Evolutionary conservation across 2,888 invertebrate species (phyloP), one percentile per base, ranked within the genome.

Genomic region (Morpho deidamia): DNA sequence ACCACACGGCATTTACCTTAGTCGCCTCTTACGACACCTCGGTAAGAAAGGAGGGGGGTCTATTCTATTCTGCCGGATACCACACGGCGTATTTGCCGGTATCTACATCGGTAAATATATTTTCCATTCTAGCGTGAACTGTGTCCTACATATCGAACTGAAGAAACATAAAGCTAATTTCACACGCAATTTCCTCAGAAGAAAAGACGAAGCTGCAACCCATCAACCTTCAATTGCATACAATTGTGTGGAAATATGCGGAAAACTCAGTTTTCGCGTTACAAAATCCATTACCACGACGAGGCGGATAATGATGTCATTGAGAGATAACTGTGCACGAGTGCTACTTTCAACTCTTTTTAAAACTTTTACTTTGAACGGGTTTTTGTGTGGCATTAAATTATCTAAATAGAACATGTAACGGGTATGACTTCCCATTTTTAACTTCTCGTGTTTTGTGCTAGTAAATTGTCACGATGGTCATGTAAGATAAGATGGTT

Each of bases 201-300:
- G 35, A 50, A 43, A 50, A 35, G 33, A 44, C 38, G 14, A 7
- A 8, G 44, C 43, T 44, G 52, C 48, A 44, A 12, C 44, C 44
- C 51, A 52, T 52, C 56, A 42, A 45, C 44, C 11, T 56, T 42
- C 51, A 56, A 56, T 56, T 56, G 56, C 56, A 56, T 52, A 49
- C 56, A 52, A 56, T 56, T 41, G 56, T 37, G 37, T 34, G 52
- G 56, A 52, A 56, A 55, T 52, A 41, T 44, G 56, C 44, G 52
- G 48, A 51, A 47, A 51, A 51, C 43, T 50, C 42, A 42, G 37
- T 55, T 43, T 45, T 46, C 55, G 51, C 55, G 42, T 47, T 53
- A 38, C 45, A 14, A 45, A 32, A 49, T 35, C 53, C 53, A 54
- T 49, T 54, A 49, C 41, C 44, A 23, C 8, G 11, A 49, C 41